phyloP scores from a whole-genome alignment of 1,140 invertebrate genomes.

The Chelonus insularis region DNA sequence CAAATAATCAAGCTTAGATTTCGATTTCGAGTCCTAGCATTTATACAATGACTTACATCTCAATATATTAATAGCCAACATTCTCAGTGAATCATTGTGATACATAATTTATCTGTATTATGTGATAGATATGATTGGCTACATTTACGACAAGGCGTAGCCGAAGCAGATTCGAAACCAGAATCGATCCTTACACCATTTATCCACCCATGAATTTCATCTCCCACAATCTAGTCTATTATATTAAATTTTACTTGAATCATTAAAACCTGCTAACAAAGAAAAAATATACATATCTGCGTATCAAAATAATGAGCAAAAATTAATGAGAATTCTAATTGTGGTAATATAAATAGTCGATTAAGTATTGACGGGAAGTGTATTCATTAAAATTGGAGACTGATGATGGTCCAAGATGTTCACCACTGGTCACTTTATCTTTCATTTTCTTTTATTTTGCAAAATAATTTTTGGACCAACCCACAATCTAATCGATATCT shows the following conservation, averaged over 20 bases:
- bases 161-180: background rate
- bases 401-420: too few relatives aligned
- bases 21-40: background rate
- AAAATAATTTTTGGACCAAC: slow-evolving; percentile 39
- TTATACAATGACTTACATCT: slow-evolving; percentile 16
- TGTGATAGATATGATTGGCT: slow-evolving; percentile 26
- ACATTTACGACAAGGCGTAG: slow-evolving; percentile 22
- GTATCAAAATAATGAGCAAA: too few relatives aligned
- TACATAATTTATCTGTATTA: slow-evolving; percentile 9
- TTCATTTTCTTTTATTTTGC: background rate
- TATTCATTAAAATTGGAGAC: too few relatives aligned
- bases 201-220: background rate
- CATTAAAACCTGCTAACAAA: too few relatives aligned
- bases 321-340: too few relatives aligned
- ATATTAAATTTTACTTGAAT: too few relatives aligned
- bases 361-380: too few relatives aligned
- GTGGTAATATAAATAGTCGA: too few relatives aligned
- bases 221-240: too few relatives aligned
- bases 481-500: slow-evolving; percentile 51
- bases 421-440: background rate
- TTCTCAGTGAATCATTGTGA: background rate
- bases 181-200: background rate
- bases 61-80: slow-evolving; percentile 15
- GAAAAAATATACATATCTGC: too few relatives aligned
- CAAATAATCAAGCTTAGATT: background rate